Percentiles rank a stretch among this genome's conserved stretches.
These are phyloP conservation scores for Nicator chloris DNA, from an alignment of 2,113 vertebrate species.

Conservation along the genomic window DNA sequence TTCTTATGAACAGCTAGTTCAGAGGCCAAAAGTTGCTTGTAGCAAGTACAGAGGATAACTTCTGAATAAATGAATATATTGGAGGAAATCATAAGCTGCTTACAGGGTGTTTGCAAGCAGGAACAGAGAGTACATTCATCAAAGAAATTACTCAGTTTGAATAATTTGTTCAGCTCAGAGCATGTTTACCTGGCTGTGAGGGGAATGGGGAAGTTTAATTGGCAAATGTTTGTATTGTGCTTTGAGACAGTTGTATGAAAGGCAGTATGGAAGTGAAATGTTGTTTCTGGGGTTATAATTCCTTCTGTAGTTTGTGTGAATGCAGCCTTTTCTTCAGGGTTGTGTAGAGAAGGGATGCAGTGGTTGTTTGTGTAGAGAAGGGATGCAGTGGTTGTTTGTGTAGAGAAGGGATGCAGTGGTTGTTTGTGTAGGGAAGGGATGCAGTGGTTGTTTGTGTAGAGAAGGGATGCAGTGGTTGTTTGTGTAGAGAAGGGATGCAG, in stretches of 20 bases:
- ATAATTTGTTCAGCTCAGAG: neutral
- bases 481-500: neutral
- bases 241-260: neutral
- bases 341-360: neutral
- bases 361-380: too few species aligned
- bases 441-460: neutral
- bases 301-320: neutral
- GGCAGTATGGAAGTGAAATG: fast-evolving
- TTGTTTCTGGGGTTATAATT: neutral
- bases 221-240: neutral
- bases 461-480: neutral
- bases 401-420: neutral
- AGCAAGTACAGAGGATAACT: neutral
- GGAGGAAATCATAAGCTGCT: neutral
- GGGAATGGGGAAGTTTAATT: neutral
- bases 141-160: neutral
- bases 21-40: conserved; percentile 4
- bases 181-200: conserved; percentile 8
- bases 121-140: conserved; percentile 19
- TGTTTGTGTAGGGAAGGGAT: neutral
- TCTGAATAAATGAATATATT: neutral
- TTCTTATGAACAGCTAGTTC: neutral
- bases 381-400: neutral
- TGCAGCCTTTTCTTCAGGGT: neutral
- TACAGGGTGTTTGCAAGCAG: conserved; percentile 28